Base-by-base conservation (phyloP, 2,888 invertebrate genomes). In the Cecidostiba fungosa region DNA sequence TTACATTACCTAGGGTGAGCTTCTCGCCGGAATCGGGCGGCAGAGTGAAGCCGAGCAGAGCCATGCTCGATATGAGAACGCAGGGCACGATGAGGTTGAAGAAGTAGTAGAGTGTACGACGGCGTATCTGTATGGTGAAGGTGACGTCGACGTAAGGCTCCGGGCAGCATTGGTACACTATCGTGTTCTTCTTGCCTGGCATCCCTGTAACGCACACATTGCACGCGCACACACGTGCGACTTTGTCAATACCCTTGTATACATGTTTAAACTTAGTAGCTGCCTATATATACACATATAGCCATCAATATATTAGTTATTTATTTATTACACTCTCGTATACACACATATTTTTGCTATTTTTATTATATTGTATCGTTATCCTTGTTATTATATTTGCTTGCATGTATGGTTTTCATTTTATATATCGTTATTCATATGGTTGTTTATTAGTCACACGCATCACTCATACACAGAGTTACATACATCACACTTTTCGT, bases 61-160 rank as follows among this genome's bases (percentile, higher is more conserved):
- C 99, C 98, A 99, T 99, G 90, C 99, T 98, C 88, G 99, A 98
- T 94, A 99, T 99, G 92, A 99, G 96, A 92, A 99, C 98, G 94
- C 99, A 99, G 90, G 99, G 99, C 92, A 99, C 98, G 94, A 99
- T 99, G 94, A 99, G 96, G 95, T 99, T 99, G 96, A 99, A 98
- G 95, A 99, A 99, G 95, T 99, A 99, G 95, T 99, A 99, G 91
- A 99, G 95, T 77, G 99, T 99, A 92, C 99, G 96, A 93, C 99
- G 96, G 90, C 99, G 96, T 92, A 99, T 98, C 95, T 98, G 97
- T 94, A 99, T 98, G 90, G 97, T 98, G 94, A 99, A 99, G 62
- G 99, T 99, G 88, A 99, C 97, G 93, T 98, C 98, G 90, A 99
- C 97, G 94, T 98, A 97, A 82, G 98, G 98, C 94, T 98, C 97